phyloP scores from a whole-genome alignment of 92 coral and sea anemone species.

The Palythoa grandiflora region DNA sequence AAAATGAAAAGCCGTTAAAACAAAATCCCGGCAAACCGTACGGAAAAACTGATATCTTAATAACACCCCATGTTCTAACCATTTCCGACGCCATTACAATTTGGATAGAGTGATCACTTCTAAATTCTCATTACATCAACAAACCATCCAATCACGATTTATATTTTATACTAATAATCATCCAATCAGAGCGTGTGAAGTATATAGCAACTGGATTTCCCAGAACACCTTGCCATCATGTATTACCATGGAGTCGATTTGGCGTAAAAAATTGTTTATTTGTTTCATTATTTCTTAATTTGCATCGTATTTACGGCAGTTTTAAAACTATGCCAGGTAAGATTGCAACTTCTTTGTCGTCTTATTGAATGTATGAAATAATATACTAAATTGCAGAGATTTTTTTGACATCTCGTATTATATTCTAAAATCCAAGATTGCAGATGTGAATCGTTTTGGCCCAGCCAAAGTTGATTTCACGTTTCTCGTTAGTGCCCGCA shows the following conservation, averaged over 20 bases:
- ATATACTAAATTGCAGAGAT: too few relatives aligned
- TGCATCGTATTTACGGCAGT: not conserved
- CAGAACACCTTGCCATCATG: slow-evolving; percentile 22
- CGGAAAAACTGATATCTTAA: not conserved
- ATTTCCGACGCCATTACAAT: slow-evolving; percentile 16
- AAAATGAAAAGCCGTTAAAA: too few relatives aligned
- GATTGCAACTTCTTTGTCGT: not conserved
- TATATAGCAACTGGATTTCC: slow-evolving; percentile 10
- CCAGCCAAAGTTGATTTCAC: too few relatives aligned
- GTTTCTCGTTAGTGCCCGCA: too few relatives aligned
- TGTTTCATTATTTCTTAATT: not conserved
- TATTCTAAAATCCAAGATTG: too few relatives aligned
- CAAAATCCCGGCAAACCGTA: too few relatives aligned
- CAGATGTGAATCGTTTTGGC: too few relatives aligned
- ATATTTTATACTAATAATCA: not conserved
- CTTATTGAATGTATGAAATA: too few relatives aligned
- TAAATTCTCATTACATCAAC: slow-evolving; percentile 14
- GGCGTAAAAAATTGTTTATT: not conserved
- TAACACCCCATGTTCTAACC: not conserved
- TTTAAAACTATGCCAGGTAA: not conserved
- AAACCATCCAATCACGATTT: slow-evolving; percentile 10
- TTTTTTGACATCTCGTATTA: too few relatives aligned
- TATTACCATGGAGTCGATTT: slow-evolving; percentile 38
- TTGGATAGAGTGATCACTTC: not conserved
- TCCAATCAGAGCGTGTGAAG: slow-evolving; percentile 35